A percentile compares a stretch with the other conserved stretches of the same genome.
phyloP scores from a whole-genome alignment of 2,797 vertebrate species.

The Squalus acanthias region DNA sequence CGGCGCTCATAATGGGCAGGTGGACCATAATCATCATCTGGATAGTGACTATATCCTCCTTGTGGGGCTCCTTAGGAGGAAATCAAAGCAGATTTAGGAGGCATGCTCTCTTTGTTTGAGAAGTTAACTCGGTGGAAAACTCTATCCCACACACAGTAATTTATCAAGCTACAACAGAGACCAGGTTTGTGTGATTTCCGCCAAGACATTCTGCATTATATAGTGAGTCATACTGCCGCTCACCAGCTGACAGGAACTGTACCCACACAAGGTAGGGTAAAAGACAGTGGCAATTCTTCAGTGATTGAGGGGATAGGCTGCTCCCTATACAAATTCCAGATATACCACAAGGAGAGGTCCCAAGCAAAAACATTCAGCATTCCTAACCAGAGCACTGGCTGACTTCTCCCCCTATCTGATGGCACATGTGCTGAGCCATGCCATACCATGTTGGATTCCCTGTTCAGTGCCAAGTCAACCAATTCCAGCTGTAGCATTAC shows the following conservation, averaged over 20 bases:
- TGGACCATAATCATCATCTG: constrained; percentile 80
- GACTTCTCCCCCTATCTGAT: not conserved
- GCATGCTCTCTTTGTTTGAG: too few relatives aligned
- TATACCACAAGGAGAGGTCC: too few relatives aligned
- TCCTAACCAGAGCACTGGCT: not conserved
- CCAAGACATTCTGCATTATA: constrained; percentile 40
- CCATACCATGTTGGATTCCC: not conserved
- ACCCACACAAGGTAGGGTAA: not conserved
- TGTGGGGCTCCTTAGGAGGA: constrained; percentile 71
- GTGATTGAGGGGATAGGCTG: not conserved
- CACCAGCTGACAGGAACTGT: not conserved
- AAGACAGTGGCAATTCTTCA: not conserved
- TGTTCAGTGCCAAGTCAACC: not conserved
- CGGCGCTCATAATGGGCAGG: constrained; percentile 81
- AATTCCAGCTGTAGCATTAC: too few relatives aligned
- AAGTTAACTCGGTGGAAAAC: not conserved
- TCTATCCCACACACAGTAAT: not conserved
- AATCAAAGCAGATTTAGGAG: constrained; percentile 39
- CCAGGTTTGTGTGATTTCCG: constrained; percentile 42
- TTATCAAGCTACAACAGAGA: not conserved
- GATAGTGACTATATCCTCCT: constrained; percentile 74
- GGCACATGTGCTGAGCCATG: not conserved
- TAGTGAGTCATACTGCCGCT: constrained; percentile 40
- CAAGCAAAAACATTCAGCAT: not conserved
- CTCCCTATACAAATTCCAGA: too few relatives aligned